Evolutionary conservation across 2,888 invertebrate genomes (phyloP).

Genomic region (Tetrapedia diversipes): DNA sequence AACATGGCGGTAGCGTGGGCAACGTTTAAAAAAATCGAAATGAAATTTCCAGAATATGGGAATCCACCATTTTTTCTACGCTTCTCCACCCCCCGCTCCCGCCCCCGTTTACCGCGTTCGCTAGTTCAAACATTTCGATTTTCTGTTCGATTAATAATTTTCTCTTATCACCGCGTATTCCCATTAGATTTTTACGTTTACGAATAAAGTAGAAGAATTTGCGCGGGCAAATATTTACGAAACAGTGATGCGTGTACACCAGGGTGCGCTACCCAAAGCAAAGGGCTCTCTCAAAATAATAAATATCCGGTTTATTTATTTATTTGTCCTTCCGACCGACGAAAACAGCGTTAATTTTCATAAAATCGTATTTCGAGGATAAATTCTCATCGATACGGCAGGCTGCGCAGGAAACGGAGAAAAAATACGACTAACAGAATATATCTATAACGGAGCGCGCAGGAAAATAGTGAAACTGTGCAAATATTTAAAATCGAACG

Average conservation of each 20-base stretch:
- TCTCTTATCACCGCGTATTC: not conserved
- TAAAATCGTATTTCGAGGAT: conserved; percentile 6
- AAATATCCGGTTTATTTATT: conserved; percentile 16
- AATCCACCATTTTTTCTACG: not conserved
- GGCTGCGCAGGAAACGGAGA: not conserved
- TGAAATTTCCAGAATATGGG: conserved; percentile 62
- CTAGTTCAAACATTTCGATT: not conserved
- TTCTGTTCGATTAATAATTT: conserved; percentile 17
- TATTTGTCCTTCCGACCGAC: not conserved
- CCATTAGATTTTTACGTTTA: no score
- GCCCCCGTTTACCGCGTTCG: not conserved
- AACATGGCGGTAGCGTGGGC: conserved; percentile 23
- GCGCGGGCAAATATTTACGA: no score
- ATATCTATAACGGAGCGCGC: no score
- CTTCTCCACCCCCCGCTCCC: no score
- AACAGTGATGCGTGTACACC: no score
- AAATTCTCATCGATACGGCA: not conserved
- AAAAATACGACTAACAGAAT: no score
- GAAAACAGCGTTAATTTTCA: conserved; percentile 18
- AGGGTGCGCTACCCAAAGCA: no score
- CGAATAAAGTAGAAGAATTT: no score
- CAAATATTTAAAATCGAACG: conserved; percentile 34
- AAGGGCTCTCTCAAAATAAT: conserved; percentile 22
- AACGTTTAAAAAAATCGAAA: conserved; percentile 67
- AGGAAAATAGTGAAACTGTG: conserved; percentile 14